A percentile compares a stretch with the other conserved stretches of the same genome.
Evolutionary conservation across 1,140 invertebrate species (phyloP).

Genomic region (Laupala kohalensis): DNA sequence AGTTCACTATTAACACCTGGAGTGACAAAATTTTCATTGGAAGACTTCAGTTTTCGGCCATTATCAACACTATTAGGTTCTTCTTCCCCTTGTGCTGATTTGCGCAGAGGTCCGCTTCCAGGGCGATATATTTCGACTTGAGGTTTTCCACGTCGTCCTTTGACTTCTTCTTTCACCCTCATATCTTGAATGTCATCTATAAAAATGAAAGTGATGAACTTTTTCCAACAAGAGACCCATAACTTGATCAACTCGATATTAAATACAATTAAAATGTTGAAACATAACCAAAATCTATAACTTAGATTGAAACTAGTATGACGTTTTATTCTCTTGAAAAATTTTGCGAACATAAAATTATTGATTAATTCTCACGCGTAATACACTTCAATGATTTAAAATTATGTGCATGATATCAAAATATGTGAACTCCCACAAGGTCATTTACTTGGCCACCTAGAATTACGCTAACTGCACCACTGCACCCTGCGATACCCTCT

Average conservation of each 20-base stretch:
- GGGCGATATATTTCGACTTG: constrained; percentile 39
- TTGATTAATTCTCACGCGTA: not conserved
- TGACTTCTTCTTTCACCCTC: constrained; percentile 14
- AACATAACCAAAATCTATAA: not conserved
- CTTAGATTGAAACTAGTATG: constrained; percentile 24
- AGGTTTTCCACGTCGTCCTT: constrained; percentile 15
- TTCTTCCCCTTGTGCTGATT: constrained; percentile 33
- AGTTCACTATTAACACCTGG: constrained; percentile 1
- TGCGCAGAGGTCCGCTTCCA: constrained; percentile 44
- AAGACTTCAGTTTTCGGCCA: constrained; percentile 18
- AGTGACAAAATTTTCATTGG: constrained; percentile 6
- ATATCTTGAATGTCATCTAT: constrained; percentile 11
- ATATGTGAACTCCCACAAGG: not conserved
- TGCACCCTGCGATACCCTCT: not conserved
- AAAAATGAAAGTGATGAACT: constrained; percentile 8
- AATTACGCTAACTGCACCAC: not conserved
- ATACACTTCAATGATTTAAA: not conserved
- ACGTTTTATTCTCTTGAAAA: constrained; percentile 24
- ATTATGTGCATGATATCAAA: not conserved
- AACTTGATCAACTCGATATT: not conserved
- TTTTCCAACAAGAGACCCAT: not conserved
- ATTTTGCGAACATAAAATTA: not conserved
- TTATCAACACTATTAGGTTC: constrained; percentile 30
- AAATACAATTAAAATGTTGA: not conserved
- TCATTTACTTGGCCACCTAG: not conserved